These are phyloP conservation scores for Meleagris gallopavo DNA, from an alignment of 2,113 vertebrate species.

Conservation along the genomic window DNA sequence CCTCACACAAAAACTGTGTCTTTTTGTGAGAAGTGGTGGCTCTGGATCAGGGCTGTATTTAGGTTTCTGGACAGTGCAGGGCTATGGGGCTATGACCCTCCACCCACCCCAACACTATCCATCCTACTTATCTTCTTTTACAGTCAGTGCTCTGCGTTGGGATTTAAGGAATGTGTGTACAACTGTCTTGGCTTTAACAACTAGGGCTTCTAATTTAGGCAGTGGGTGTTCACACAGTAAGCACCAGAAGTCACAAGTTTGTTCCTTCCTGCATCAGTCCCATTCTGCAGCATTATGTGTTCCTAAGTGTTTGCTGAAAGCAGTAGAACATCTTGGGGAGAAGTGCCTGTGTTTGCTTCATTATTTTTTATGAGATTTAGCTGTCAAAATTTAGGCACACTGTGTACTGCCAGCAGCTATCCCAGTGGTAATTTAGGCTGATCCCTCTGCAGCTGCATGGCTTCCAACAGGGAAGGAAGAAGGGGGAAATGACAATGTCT, in stretches of 20 bases:
- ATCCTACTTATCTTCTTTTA: not conserved
- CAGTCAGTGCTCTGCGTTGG: not conserved
- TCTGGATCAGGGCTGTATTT: not conserved
- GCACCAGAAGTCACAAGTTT: not conserved
- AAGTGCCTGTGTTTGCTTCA: not conserved
- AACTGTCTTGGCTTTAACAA: not conserved
- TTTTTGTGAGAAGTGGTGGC: not conserved
- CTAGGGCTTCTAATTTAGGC: not conserved
- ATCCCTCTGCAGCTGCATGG: not conserved
- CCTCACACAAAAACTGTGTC: not conserved
- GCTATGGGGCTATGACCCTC: not conserved
- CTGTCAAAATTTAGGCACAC: conserved; percentile 32
- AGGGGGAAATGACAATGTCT: not conserved
- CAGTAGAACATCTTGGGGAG: not conserved
- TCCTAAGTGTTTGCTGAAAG: conserved; percentile 30
- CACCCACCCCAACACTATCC: not conserved
- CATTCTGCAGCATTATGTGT: not conserved
- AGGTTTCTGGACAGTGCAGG: not conserved
- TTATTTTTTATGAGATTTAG: conserved; percentile 51
- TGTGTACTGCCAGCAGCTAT: not conserved
- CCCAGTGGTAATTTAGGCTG: not conserved
- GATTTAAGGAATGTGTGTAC: not conserved
- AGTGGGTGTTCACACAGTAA: not conserved
- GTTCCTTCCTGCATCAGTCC: not conserved
- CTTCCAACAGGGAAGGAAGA: not conserved